Evolutionary conservation across 2,113 vertebrate species (phyloP).

Genomic region (Ceratotherium simum): DNA sequence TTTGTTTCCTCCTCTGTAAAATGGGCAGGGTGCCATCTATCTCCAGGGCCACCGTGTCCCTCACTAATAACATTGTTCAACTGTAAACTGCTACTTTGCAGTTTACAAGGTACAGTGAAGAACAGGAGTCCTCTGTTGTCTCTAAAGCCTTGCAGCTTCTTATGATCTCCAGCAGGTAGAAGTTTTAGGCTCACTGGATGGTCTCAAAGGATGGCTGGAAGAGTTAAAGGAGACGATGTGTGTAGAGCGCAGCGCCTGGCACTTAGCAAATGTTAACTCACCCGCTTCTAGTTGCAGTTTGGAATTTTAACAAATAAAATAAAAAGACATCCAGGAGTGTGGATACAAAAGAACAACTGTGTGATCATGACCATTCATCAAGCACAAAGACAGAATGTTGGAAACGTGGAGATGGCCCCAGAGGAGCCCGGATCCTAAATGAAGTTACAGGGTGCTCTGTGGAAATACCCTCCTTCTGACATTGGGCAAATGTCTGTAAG

Average conservation of each 20-base stretch:
- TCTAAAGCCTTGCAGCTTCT: neutral
- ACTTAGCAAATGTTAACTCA: neutral
- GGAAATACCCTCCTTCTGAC: neutral
- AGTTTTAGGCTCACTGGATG: neutral
- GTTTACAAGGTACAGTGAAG: neutral
- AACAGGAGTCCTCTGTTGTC: neutral
- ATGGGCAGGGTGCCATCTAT: neutral
- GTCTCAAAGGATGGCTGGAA: neutral
- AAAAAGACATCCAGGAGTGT: neutral
- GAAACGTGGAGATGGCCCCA: neutral
- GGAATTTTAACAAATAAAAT: neutral
- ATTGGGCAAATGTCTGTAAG: neutral
- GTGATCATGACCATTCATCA: neutral
- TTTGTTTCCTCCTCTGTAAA: neutral
- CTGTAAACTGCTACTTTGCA: neutral
- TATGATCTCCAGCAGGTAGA: accelerated
- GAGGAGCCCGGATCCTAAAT: neutral
- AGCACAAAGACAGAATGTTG: neutral
- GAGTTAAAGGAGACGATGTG: neutral
- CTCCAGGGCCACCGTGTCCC: neutral
- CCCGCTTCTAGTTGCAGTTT: neutral
- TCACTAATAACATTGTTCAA: too few relatives aligned
- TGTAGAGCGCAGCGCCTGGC: neutral
- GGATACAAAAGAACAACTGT: neutral
- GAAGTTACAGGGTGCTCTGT: neutral